These are phyloP conservation scores for crab-eating macaque (Macaca fascicularis) DNA, from an alignment of 2,113 vertebrate species.

Conservation along the genomic window DNA sequence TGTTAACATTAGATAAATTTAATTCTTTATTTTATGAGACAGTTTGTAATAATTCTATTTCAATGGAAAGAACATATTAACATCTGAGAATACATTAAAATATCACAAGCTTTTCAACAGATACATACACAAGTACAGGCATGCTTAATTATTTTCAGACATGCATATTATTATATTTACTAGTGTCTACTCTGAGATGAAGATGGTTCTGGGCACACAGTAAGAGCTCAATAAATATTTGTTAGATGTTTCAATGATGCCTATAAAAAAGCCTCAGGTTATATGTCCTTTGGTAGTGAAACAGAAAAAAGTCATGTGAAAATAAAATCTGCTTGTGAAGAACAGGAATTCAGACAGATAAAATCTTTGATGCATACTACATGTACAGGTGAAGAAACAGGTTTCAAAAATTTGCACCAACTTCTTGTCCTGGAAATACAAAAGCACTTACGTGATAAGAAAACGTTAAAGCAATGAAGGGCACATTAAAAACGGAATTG, in stretches of 20 bases:
- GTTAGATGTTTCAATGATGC: background rate
- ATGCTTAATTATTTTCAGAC: background rate
- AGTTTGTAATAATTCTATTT: slow-evolving; percentile 10
- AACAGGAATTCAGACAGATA: slow-evolving; percentile 73
- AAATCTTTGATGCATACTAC: slow-evolving; percentile 70
- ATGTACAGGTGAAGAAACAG: slow-evolving; percentile 63
- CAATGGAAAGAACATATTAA: slow-evolving; percentile 29
- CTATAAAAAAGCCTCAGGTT: background rate
- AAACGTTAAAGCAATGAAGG: slow-evolving; percentile 65
- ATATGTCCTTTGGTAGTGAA: background rate
- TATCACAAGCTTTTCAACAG: background rate
- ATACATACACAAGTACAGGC: background rate
- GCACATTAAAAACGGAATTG: slow-evolving; percentile 39
- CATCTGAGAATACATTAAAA: background rate
- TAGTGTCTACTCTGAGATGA: background rate
- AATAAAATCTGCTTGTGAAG: slow-evolving; percentile 74
- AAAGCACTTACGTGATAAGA: slow-evolving; percentile 47
- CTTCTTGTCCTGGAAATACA: slow-evolving; percentile 7
- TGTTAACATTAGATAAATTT: background rate
- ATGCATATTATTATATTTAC: background rate
- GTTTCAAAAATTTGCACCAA: background rate
- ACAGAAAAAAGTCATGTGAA: slow-evolving; percentile 41
- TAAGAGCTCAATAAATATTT: background rate
- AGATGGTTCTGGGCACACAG: background rate
- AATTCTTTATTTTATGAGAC: slow-evolving; percentile 16